Conservation (phyloP, 2,113 vertebrate species). For the Cichladusa arquata region DNA sequence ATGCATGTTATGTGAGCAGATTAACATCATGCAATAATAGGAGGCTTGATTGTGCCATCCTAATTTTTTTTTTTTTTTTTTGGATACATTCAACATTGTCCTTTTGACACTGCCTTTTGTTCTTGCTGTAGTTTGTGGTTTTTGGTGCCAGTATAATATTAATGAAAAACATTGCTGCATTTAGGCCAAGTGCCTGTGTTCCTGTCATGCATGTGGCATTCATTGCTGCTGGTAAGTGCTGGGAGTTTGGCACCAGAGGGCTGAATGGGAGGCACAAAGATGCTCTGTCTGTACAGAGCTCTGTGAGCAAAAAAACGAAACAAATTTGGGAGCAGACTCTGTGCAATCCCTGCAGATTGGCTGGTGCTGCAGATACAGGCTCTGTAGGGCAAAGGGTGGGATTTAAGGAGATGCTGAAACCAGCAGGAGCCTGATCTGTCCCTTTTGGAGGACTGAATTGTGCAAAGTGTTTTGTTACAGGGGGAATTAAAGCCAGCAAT, state of each 20-base stretch:
- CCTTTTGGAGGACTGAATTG: not conserved
- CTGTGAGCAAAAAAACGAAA: not conserved
- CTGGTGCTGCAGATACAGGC: not conserved
- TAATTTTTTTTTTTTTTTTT: not conserved
- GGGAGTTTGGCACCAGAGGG: not conserved
- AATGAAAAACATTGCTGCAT: constrained; percentile 25
- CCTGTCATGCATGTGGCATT: constrained; percentile 28
- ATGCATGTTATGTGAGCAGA: fast-evolving
- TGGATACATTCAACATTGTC: not conserved
- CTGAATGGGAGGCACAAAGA: not conserved
- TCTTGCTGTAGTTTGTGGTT: not conserved
- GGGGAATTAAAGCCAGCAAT: not conserved
- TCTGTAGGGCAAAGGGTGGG: not conserved
- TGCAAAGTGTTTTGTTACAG: not conserved
- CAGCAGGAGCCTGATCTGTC: not conserved
- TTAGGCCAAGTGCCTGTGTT: not conserved
- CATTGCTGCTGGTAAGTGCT: constrained; percentile 13
- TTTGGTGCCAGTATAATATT: constrained; percentile 3
- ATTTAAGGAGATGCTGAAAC: not conserved
- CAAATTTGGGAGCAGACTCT: not conserved
- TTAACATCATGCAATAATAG: not conserved
- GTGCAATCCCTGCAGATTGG: not conserved
- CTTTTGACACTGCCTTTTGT: constrained; percentile 46
- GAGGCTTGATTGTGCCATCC: not conserved
- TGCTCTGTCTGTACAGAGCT: not conserved